phyloP scores from a whole-genome alignment of 2,888 invertebrate genomes.

The Crepidodera aurea region DNA sequence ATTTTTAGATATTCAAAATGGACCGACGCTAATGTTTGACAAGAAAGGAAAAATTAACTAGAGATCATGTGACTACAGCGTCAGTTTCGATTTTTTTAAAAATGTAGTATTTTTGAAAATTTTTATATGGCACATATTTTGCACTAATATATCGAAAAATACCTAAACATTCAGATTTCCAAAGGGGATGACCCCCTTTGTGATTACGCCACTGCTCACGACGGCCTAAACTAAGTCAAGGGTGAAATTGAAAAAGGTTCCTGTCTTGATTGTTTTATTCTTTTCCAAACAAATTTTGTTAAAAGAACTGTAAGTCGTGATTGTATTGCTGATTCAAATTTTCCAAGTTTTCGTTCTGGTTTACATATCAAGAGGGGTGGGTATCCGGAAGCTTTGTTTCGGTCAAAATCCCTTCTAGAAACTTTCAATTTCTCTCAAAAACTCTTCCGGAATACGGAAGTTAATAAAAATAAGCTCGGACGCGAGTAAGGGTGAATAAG shows the following conservation, averaged over 20 bases:
- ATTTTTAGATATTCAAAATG: too few species aligned
- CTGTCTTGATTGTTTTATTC: not conserved
- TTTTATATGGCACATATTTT: too few species aligned
- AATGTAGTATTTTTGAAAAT: too few species aligned
- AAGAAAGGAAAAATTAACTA: too few species aligned
- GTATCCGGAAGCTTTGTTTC: not conserved
- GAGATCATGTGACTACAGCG: too few species aligned
- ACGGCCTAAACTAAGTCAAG: not conserved
- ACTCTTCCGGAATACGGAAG: not conserved
- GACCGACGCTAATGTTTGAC: too few species aligned
- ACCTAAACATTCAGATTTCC: too few species aligned
- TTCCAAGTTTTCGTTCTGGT: not conserved
- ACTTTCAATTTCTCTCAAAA: not conserved
- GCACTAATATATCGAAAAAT: too few species aligned
- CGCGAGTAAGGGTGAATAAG: too few species aligned
- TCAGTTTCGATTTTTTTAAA: too few species aligned
- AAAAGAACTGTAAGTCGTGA: conserved; percentile 1
- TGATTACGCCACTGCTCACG: too few species aligned
- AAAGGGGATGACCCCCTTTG: too few species aligned
- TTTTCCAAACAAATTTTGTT: conserved; percentile 2
- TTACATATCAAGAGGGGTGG: not conserved
- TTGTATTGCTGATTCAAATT: not conserved
- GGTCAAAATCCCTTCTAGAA: not conserved
- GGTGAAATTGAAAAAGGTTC: not conserved
- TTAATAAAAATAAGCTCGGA: not conserved